Evolutionary conservation across 2,113 vertebrate genomes (phyloP).

Genomic region (Paedocypris sp.): DNA sequence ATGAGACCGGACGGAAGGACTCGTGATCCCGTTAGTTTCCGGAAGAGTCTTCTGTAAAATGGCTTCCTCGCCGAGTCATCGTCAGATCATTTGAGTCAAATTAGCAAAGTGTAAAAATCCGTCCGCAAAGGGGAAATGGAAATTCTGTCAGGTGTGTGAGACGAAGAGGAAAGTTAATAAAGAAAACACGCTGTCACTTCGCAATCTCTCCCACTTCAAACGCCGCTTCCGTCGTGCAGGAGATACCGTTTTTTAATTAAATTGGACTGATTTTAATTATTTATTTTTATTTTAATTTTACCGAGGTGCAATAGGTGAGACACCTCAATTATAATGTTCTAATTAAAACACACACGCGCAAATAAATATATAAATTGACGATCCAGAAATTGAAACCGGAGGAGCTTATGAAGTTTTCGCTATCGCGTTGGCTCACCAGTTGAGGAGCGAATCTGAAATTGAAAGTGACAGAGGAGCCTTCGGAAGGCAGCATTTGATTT

Average conservation of each 20-base stretch:
- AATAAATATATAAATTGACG: conserved; percentile 52
- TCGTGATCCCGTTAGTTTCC: too few relatives aligned
- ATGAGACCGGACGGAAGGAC: too few relatives aligned
- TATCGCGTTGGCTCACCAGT: conserved; percentile 58
- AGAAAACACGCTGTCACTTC: conserved; percentile 55
- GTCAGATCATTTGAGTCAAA: conserved; percentile 35
- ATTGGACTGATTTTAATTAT: too few relatives aligned
- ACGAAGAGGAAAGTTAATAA: conserved; percentile 48
- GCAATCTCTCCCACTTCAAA: conserved; percentile 60
- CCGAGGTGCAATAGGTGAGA: conserved; percentile 59
- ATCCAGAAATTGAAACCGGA: conserved; percentile 30
- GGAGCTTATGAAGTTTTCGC: conserved; percentile 52
- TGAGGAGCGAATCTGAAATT: conserved; percentile 55
- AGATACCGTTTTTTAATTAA: conserved; percentile 67
- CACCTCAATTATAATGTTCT: conserved; percentile 65
- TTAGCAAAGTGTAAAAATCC: conserved; percentile 12
- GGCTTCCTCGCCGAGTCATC: conserved; percentile 19
- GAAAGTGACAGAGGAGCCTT: conserved; percentile 60
- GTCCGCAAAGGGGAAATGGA: conserved; percentile 20
- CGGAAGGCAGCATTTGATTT: conserved; percentile 64
- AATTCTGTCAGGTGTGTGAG: conserved; percentile 44
- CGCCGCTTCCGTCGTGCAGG: conserved; percentile 55
- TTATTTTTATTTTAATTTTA: conserved; percentile 53
- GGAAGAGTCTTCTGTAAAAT: too few relatives aligned
- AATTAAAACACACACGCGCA: conserved; percentile 50